Base-by-base conservation (phyloP, 1,140 invertebrate genomes). In the Sycobia sp. region DNA sequence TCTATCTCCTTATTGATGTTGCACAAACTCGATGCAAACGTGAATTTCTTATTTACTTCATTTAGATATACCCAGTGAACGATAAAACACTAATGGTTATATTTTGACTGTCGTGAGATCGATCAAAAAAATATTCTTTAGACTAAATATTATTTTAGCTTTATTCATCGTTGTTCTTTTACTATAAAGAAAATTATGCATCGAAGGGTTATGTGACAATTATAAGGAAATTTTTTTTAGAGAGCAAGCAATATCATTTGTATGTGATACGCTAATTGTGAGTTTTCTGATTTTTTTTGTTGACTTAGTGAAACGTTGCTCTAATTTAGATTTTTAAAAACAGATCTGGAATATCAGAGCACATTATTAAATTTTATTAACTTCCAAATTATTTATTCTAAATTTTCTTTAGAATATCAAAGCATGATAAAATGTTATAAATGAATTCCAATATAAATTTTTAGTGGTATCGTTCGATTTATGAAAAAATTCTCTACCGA, bases 61-160 rank as follows among this genome's bases (percentile, higher is more conserved):
- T 23, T 20, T 22, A 49, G 23, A 55, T 20, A 55, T 44, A 36
- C 20, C 43, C 13, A 56, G 51, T 47, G 16, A 49, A 44, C 39
- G 27, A 49, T 63, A 25, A 23, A 50, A 22, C 14, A n/a, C 7
- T 50, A 51, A 20, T 56, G 51, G 14, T 63, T 57, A 7, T 41
- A 63, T 41, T 49, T 55, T 63, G 62, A 63, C 44, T 63, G 46
- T 63, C 54, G 54, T 36, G 39, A 57, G 51, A 41, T 49, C 51
- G 16, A 62, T 56, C 51, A 53, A 61, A 61, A 49, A n/a, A n/a
- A 59, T 25, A 63, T 55, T 34, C 54, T 56, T 36, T 51, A 57
- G 39, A 63, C 23, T 57, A 56, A 34, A 43, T 54, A 62, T 41
- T 56, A 43, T 36, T 59, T 53, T 53, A 59, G 39, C 49, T 58